Evolutionary conservation across 1,140 invertebrate genomes (phyloP).

Genomic region (Aphaenogaster rudis): DNA sequence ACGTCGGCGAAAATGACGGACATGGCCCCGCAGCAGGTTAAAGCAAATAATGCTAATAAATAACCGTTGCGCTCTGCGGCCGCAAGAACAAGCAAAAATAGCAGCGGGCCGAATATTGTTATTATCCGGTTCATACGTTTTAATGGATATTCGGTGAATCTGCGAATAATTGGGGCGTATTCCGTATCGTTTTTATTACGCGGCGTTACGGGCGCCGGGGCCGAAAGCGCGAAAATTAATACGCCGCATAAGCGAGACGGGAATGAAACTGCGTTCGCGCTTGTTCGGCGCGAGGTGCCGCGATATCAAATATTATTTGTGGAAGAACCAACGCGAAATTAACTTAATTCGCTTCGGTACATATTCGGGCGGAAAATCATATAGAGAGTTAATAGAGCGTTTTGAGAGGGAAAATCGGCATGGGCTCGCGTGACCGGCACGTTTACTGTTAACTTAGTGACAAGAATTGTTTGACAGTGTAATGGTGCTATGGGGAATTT

Average conservation of each 20-base stretch:
- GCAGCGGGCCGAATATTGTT: constrained; percentile 8
- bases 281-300: background rate
- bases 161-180: constrained; percentile 45
- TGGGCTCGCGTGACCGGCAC: background rate
- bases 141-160: constrained; percentile 40
- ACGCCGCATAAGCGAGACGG: constrained; percentile 16
- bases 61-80: background rate
- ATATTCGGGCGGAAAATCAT: constrained; percentile 50
- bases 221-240: constrained; percentile 55
- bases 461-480: constrained; percentile 57
- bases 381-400: constrained; percentile 57
- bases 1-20: constrained; percentile 39
- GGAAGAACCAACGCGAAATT: constrained; percentile 51
- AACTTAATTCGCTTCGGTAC: constrained; percentile 57
- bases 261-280: constrained; percentile 4
- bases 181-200: constrained; percentile 34
- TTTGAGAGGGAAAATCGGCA: constrained; percentile 20
- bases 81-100: constrained; percentile 51
- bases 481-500: constrained; percentile 49
- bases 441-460: constrained; percentile 59
- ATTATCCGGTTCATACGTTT: constrained; percentile 39
- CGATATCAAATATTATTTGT: constrained; percentile 54
- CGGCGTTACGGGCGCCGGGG: background rate
- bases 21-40: background rate
- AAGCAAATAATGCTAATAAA: constrained; percentile 59